Base-by-base conservation (phyloP, 1,140 invertebrate species). In the Glomeris maerens region DNA sequence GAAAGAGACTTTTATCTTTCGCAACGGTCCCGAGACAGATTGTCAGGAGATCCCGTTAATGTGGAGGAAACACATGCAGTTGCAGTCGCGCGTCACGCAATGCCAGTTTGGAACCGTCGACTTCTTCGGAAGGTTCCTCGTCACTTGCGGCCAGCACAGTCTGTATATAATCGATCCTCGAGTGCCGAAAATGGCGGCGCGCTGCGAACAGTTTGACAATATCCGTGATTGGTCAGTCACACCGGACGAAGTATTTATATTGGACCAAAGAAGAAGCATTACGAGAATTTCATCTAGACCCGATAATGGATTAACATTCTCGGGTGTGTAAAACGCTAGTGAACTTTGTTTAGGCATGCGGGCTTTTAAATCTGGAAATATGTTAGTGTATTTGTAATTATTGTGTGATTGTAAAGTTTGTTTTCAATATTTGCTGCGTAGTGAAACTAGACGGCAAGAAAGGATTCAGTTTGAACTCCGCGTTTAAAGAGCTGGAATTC, bases 1-100 rank as follows among this genome's bases (percentile, higher is more conserved):
- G n/a, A 63, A 75, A n/a, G 80, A 84, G 68, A 91, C 87, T 1
- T 67, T 86, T 26, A 75, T 90, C 13, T 88, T 90, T 62, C 86
- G 84, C 70, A 81, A 2, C 29, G 1, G 13, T 14, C 29, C 31
- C 20, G 27, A 44, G 7, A 7, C n/a, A 36, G 78, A 80, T 49
- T 62, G 70, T 27, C 78, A 78, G 52, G 81, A 89, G 60, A 79
- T 82, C 0, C 72, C 72, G 5, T 59, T 89, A 29, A 63, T 74
- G 55, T 70, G 78, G 39, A 87, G n/a, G n/a, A n/a, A n/a, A n/a
- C n/a, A n/a, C n/a, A n/a, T n/a, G n/a, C n/a, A n/a, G n/a, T n/a
- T n/a, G n/a, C n/a, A n/a, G n/a, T n/a, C n/a, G n/a, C n/a, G n/a
- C n/a, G n/a, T n/a, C n/a, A n/a, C n/a, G n/a, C n/a, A n/a, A n/a